Evolutionary conservation across 2,888 invertebrate species (phyloP).

Genomic region (Cenopis cana): DNA sequence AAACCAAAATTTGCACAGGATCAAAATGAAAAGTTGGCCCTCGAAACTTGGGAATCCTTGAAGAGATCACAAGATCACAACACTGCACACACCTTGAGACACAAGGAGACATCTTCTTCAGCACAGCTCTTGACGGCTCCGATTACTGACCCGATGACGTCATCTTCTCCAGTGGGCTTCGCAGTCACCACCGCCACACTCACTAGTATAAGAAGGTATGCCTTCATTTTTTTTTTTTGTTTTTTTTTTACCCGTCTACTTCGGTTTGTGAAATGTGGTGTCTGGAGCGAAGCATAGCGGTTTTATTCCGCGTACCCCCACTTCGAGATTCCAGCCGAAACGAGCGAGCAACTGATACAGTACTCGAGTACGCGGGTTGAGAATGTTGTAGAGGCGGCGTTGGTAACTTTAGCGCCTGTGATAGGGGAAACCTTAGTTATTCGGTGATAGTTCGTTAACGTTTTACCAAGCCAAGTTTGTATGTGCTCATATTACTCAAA

Average conservation of each 20-base stretch:
- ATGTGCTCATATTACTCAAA: too few relatives aligned
- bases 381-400: conserved; percentile 56
- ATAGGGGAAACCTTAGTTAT: too few relatives aligned
- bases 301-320: conserved; percentile 79
- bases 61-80: conserved; percentile 52
- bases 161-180: conserved; percentile 81
- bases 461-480: too few relatives aligned
- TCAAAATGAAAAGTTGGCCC: neutral
- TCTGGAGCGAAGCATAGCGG: conserved; percentile 66
- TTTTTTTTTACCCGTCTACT: conserved; percentile 46
- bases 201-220: conserved; percentile 76
- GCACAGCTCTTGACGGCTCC: conserved; percentile 89
- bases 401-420: neutral
- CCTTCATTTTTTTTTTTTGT: conserved; percentile 73
- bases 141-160: conserved; percentile 86
- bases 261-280: conserved; percentile 72
- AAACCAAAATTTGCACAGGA: neutral
- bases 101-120: conserved; percentile 88
- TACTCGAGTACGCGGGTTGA: conserved; percentile 47
- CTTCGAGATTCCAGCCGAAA: conserved; percentile 56
- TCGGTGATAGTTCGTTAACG: too few relatives aligned
- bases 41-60: neutral
- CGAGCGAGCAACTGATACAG: conserved; percentile 45
- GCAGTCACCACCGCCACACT: conserved; percentile 78
- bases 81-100: conserved; percentile 88